These are phyloP conservation scores for Smithornis capensis DNA, from an alignment of 2,113 vertebrate species.

Conservation along the genomic window DNA sequence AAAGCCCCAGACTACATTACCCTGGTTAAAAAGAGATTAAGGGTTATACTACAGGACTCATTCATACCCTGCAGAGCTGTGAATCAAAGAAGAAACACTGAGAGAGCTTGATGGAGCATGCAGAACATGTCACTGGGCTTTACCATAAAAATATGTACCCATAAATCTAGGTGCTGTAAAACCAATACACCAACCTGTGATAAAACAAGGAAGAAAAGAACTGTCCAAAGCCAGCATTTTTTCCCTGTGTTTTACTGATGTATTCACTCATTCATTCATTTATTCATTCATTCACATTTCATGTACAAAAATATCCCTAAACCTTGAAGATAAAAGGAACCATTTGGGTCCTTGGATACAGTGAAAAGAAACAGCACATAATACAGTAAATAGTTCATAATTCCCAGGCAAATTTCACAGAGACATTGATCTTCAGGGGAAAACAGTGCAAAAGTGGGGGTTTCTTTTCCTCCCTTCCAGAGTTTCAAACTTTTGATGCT, in stretches of 20 bases:
- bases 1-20: background rate
- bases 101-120: constrained; percentile 26
- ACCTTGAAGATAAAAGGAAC: constrained; percentile 37
- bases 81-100: constrained; percentile 45
- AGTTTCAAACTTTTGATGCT: constrained; percentile 60
- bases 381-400: constrained; percentile 41
- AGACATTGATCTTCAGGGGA: constrained; percentile 23
- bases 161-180: constrained; percentile 52
- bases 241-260: background rate
- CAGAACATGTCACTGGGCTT: constrained; percentile 36
- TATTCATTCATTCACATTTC: constrained; percentile 35
- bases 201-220: constrained; percentile 46
- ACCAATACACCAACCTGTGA: background rate
- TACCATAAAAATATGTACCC: constrained; percentile 43
- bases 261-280: background rate
- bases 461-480: constrained; percentile 66
- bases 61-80: constrained; percentile 21
- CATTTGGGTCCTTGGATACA: background rate
- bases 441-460: constrained; percentile 57
- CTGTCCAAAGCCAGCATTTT: background rate
- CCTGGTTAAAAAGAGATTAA: constrained; percentile 32
- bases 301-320: constrained; percentile 37
- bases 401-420: constrained; percentile 55
- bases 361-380: background rate
- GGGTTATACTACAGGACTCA: background rate